Evolutionary conservation across 2,113 vertebrate genomes (phyloP).

Genomic region (Dendropsophus ebraccatus): DNA sequence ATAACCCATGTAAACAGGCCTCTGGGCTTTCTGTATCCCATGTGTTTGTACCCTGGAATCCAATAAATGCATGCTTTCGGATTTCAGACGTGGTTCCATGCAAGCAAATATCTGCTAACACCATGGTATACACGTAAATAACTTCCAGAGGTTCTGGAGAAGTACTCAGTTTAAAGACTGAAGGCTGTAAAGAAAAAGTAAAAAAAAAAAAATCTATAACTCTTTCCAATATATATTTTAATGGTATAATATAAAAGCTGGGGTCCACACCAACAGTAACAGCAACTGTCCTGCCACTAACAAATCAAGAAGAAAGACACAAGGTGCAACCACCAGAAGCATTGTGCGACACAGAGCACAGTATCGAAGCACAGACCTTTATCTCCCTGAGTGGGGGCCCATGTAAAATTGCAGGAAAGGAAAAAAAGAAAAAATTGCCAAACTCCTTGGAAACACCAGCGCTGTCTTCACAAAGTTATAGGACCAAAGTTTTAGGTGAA

Average conservation of each 20-base stretch:
- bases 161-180: background rate
- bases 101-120: conserved; percentile 64
- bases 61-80: conserved; percentile 62
- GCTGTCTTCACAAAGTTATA: no score
- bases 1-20: conserved; percentile 63
- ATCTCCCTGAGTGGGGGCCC: no score
- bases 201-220: background rate
- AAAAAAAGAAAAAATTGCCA: no score
- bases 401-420: no score
- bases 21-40: conserved; percentile 47
- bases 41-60: conserved; percentile 58
- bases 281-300: no score
- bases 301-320: no score
- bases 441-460: no score
- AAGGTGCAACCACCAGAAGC: no score
- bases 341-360: no score
- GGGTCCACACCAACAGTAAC: no score
- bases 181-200: conserved; percentile 48
- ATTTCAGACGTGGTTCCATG: conserved; percentile 60
- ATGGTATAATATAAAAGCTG: background rate
- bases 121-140: conserved; percentile 47
- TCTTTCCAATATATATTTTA: background rate
- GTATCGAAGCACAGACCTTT: background rate
- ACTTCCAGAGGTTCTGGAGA: conserved; percentile 58
- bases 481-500: no score